Evolutionary conservation across 2,113 vertebrate species (phyloP).

Genomic region (Cyanoramphus novaezelandiae): DNA sequence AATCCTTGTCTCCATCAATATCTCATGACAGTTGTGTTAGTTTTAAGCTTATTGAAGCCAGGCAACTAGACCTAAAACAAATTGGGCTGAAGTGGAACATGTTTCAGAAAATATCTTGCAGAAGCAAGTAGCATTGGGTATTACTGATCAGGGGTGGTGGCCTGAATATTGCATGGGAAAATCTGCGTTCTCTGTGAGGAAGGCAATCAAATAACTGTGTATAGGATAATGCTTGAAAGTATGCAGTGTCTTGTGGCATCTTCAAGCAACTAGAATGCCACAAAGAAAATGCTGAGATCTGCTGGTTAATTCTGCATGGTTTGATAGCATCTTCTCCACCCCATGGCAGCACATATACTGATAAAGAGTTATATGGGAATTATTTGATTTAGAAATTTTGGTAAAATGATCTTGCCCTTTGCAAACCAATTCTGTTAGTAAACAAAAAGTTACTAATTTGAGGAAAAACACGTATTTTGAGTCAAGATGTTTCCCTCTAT

Average conservation of each 20-base stretch:
- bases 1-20: neutral
- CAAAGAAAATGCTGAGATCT: neutral
- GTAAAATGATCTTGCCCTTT: neutral
- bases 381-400: neutral
- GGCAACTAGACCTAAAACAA: neutral
- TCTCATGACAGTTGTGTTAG: neutral
- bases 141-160: neutral
- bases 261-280: neutral
- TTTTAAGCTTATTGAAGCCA: neutral
- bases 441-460: neutral
- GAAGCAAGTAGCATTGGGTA: neutral
- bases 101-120: neutral
- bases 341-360: accelerated
- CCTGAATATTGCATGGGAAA: neutral
- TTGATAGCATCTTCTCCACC: neutral
- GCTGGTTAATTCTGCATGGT: neutral
- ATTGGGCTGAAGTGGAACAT: neutral
- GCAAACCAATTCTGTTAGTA: neutral
- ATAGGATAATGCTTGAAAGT: neutral
- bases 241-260: neutral
- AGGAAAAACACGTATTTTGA: accelerated
- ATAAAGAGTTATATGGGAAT: accelerated
- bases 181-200: too few relatives aligned
- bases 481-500: neutral
- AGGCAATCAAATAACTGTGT: accelerated